Base-by-base conservation (phyloP, 1,140 invertebrate genomes). In the Drosophila pseudoobscura region DNA sequence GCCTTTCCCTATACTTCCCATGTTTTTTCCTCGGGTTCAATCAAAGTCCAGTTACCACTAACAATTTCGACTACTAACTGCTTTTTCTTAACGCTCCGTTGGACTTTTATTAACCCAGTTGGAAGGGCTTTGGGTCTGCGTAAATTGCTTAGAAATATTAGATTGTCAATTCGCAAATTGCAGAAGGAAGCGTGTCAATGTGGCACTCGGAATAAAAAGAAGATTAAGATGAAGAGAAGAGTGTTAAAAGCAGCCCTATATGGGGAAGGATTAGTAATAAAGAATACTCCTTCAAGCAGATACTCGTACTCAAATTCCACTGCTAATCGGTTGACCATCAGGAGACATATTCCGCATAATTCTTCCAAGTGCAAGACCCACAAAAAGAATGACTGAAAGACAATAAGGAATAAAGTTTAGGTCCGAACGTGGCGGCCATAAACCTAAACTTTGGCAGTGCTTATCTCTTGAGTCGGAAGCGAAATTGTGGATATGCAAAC, bases 1-100 rank as follows among this genome's bases (percentile, higher is more conserved):
- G 8, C 11, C 44, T 44, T 46, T 66, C 49, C 54, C 29, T 49
- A 4, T 6, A 6, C 47, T 43, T 24, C 0, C 4, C 24, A 5
- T 26, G 8, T 13, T 22, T 50, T 56, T 47, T 46, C 55, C 15
- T 39, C 29, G n/a, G 29, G 44, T 63, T 69, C 83, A 68, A 87
- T 88, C 83, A 84, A 55, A 73, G 72, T 85, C 62, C 61, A 51
- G 43, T 24, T n/a, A 13, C 63, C 61, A 71, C 50, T 74, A 63
- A 47, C 73, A 73, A 76, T 77, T 68, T 64, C 20, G 60, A 64
- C 72, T 78, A 52, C 72, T 80, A 88, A 88, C 72, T 88, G 76
- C 84, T 79, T 88, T 87, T 89, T 64, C 83, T 88, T 58, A 79
- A 89, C 79, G 83, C 84, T 73, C 65, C 61, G 75, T 35, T 88